Base-by-base conservation (phyloP, 2,113 vertebrate genomes). In the Prolemur simus region DNA sequence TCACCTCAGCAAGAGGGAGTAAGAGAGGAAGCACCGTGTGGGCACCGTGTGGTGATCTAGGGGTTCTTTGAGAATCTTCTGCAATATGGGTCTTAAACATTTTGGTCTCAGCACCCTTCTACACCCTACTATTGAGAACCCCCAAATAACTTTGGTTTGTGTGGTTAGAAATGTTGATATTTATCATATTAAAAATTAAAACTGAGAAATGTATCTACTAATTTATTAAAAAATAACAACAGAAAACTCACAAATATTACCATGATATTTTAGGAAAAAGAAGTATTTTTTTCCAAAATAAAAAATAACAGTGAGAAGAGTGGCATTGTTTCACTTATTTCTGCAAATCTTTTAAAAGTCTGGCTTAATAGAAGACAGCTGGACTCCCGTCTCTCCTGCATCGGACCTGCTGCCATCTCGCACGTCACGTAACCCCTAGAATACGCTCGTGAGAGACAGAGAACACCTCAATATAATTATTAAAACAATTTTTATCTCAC, bases 11-110 rank as follows among this genome's bases (percentile, higher is more conserved):
- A 52, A 71, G 34, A 17, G 39, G 34, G 18, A n/a, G 15, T 15
- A 23, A 25, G 52, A 37, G 21, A 87, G 10, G 20, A 9, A 9
- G 6, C 7, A 13, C 52, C 15, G 2, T 20, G 7, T 14, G 32
- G 42, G 25, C 6, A 14, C 47, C 78, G 15, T 1, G 0, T 1
- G 9, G 10, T 14, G 5, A 52, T 18, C 17, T 2, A 52, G 3
- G 8, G 25, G 13, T n/a, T 60, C 64, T 54, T 63, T 71, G n/a
- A 64, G 58, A 76, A 81, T 34, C 29, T 81, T 76, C 78, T 32
- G 21, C 2, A 20, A 17, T 2, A 2, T 12, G 47, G 10, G 20
- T 15, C 5, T n/a, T 10, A 42, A 80, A 37, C 2, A 3, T 15
- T 45, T 47, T 60, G 5, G 11, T 73, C 71, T 47, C 27, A 8